A percentile compares a stretch with the other conserved stretches of the same genome.
Evolutionary conservation across 2,888 invertebrate species (phyloP).

Genomic region (Pollenia angustigena): DNA sequence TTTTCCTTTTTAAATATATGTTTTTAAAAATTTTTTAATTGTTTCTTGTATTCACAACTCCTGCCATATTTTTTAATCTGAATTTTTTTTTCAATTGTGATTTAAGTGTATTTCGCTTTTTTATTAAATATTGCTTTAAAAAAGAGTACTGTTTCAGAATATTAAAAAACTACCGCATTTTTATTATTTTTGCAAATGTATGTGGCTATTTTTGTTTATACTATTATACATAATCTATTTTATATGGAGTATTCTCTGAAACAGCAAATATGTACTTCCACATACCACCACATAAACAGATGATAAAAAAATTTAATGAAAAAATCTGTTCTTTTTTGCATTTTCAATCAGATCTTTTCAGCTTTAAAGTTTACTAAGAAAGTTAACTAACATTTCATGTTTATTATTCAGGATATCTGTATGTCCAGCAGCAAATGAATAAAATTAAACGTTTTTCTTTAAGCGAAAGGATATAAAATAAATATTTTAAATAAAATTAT

Average conservation of each 20-base stretch:
- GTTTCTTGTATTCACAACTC: too few species aligned
- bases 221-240: background rate
- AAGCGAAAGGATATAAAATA: background rate
- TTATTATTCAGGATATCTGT: background rate
- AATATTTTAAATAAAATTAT: background rate
- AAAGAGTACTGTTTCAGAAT: too few species aligned
- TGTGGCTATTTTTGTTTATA: background rate
- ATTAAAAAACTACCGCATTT: too few species aligned
- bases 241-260: background rate
- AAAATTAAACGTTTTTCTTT: constrained; percentile 11
- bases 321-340: background rate
- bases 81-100: too few species aligned
- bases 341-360: constrained; percentile 2
- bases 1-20: too few species aligned
- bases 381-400: too few species aligned
- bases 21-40: too few species aligned
- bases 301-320: background rate
- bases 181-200: too few species aligned
- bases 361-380: too few species aligned
- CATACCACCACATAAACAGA: constrained; percentile 13
- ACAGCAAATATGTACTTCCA: constrained; percentile 10
- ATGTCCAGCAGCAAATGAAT: background rate
- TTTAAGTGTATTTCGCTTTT: too few species aligned
- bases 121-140: too few species aligned
- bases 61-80: too few species aligned